phyloP scores from a whole-genome alignment of 2,113 vertebrate genomes.

The Dolichotis patagonum region DNA sequence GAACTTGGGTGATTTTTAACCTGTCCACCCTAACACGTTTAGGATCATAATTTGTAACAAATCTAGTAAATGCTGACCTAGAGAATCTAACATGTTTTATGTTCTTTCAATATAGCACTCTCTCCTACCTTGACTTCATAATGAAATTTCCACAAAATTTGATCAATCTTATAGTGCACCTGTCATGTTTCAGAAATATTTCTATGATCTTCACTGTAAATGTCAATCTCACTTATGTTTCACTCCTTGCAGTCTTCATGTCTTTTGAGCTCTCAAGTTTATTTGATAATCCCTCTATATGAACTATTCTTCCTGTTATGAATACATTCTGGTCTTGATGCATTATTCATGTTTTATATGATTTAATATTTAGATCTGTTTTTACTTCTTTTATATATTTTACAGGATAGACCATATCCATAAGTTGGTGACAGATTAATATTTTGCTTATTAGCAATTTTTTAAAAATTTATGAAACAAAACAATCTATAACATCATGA shows the following conservation, averaged over 20 bases:
- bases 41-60: neutral
- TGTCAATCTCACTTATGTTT: neutral
- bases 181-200: neutral
- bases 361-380: neutral
- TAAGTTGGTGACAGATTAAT: neutral
- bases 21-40: neutral
- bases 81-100: neutral
- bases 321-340: neutral
- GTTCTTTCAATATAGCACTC: neutral
- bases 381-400: neutral
- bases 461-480: neutral
- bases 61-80: neutral
- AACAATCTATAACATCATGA: neutral
- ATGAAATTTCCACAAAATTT: neutral
- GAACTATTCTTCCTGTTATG: neutral
- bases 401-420: neutral
- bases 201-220: neutral
- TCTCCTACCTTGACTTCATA: neutral
- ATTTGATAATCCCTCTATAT: neutral
- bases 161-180: neutral
- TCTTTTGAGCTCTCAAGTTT: neutral
- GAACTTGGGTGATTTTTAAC: neutral
- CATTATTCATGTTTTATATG: neutral
- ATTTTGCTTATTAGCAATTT: neutral
- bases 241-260: neutral